phyloP scores from a whole-genome alignment of 2,113 vertebrate genomes.

The Urocitellus parryii region DNA sequence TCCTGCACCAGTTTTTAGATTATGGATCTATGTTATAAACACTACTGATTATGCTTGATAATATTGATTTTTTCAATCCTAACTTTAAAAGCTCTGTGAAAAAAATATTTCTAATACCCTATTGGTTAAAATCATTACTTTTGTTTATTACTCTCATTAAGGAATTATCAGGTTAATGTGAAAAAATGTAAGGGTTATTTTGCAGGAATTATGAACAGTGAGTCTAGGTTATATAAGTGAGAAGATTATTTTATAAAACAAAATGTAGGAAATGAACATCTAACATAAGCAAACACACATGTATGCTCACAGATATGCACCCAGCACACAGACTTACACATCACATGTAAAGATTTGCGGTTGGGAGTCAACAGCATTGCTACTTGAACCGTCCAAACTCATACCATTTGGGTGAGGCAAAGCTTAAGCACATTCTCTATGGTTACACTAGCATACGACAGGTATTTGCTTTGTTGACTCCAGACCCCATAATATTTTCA shows the following conservation, averaged over 20 bases:
- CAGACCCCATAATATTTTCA: neutral
- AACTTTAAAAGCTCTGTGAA: neutral
- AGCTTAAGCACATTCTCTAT: neutral
- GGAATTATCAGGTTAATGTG: neutral
- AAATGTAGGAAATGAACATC: neutral
- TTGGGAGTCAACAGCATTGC: neutral
- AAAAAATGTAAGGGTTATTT: neutral
- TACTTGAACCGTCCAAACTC: neutral
- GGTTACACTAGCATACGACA: neutral
- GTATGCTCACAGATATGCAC: neutral
- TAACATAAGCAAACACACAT: neutral
- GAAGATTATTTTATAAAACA: neutral
- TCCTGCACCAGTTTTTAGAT: neutral
- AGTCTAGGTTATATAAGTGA: neutral
- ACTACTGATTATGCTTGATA: neutral
- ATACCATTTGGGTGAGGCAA: neutral
- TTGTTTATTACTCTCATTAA: neutral
- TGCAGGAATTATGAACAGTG: neutral
- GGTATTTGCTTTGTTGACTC: neutral
- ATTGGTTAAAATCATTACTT: neutral
- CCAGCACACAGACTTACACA: neutral
- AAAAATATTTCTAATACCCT: neutral
- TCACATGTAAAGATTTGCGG: neutral
- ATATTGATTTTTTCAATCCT: neutral
- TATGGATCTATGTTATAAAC: neutral